Conservation (phyloP, 2,888 invertebrate genomes). For the Harmothoe impar region DNA sequence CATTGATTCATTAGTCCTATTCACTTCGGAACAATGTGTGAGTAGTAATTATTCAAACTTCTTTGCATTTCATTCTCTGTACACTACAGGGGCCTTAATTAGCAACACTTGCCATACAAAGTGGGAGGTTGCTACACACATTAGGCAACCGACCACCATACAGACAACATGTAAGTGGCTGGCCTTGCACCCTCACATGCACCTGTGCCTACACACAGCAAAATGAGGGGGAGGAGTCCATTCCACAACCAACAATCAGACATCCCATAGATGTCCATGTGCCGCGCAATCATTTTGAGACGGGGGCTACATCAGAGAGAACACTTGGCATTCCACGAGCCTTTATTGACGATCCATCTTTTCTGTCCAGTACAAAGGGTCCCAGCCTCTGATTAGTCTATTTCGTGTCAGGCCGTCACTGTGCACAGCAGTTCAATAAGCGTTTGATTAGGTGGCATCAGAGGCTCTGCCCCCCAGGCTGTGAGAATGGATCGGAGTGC, state of each 20-base stretch:
- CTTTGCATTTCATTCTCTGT: too few species aligned
- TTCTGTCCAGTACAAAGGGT: conserved; percentile 24
- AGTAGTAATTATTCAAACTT: too few species aligned
- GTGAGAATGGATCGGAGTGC: neutral
- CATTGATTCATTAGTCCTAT: too few species aligned
- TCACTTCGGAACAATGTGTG: too few species aligned
- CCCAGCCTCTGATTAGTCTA: conserved; percentile 40
- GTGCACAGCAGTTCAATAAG: conserved; percentile 21
- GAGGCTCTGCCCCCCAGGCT: neutral
- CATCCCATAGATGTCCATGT: conserved; percentile 3
- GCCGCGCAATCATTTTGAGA: conserved; percentile 27
- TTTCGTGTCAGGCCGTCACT: conserved; percentile 50
- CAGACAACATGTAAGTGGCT: too few species aligned
- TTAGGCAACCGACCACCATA: too few species aligned
- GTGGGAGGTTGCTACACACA: too few species aligned
- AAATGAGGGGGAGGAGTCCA: neutral
- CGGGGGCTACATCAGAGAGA: conserved; percentile 38
- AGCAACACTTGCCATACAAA: too few species aligned
- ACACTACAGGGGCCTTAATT: too few species aligned
- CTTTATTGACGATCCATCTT: conserved; percentile 43
- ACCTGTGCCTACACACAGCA: conserved; percentile 5
- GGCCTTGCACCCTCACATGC: neutral
- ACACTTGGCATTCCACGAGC: conserved; percentile 40
- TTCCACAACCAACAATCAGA: neutral
- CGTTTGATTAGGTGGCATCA: conserved; percentile 45